Evolutionary conservation across 2,113 vertebrate genomes (phyloP).

Genomic region (Saccopteryx bilineata): DNA sequence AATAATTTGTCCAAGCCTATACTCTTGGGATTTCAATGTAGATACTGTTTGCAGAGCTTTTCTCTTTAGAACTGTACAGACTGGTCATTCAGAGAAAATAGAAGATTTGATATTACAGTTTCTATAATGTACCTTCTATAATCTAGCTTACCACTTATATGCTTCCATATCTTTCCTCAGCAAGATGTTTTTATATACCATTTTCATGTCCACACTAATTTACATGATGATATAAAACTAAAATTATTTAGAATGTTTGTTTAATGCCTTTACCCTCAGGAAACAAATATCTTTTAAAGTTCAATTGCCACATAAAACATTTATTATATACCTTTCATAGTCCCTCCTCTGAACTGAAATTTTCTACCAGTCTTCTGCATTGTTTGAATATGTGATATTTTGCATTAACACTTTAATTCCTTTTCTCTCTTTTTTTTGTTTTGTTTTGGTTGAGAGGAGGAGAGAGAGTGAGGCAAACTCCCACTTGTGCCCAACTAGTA

Average conservation of each 20-base stretch:
- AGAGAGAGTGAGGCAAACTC: too few relatives aligned
- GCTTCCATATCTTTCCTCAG: neutral
- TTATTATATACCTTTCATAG: conserved; percentile 48
- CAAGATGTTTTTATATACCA: neutral
- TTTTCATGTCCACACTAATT: neutral
- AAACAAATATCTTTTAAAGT: conserved; percentile 48
- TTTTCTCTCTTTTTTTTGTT: too few relatives aligned
- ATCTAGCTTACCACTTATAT: neutral
- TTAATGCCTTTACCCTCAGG: neutral
- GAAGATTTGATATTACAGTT: neutral
- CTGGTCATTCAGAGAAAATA: neutral
- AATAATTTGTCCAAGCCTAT: neutral
- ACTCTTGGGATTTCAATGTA: neutral
- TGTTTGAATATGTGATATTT: neutral
- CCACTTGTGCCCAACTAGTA: too few relatives aligned
- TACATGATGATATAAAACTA: neutral
- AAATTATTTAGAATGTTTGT: conserved; percentile 17
- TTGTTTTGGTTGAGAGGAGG: too few relatives aligned
- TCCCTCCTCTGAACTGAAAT: conserved; percentile 44
- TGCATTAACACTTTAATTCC: neutral
- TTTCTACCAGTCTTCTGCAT: neutral
- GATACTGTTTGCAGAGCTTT: neutral
- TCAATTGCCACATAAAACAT: conserved; percentile 54
- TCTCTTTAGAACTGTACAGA: neutral
- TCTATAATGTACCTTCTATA: neutral